These are phyloP conservation scores for Melozone crissalis DNA, from an alignment of 2,113 vertebrate genomes.

Conservation along the genomic window DNA sequence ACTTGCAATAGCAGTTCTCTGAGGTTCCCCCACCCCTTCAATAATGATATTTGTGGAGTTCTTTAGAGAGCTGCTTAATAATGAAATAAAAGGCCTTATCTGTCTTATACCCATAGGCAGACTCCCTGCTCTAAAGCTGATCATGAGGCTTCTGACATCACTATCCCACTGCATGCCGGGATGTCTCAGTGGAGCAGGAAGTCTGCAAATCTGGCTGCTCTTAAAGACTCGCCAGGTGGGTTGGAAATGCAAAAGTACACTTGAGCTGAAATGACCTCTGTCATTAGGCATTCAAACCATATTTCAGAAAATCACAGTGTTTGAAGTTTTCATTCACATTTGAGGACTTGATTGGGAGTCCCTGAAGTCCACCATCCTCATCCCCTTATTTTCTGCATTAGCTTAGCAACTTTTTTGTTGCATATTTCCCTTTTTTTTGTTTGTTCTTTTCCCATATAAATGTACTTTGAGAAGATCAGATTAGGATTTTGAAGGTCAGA, in stretches of 20 bases:
- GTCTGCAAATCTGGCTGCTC: conserved; percentile 70
- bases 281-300: not conserved
- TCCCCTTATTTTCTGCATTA: not conserved
- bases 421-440: not conserved
- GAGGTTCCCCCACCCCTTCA: conserved; percentile 8
- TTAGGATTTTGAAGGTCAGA: not conserved
- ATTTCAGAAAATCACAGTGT: not conserved
- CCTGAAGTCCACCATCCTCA: not conserved
- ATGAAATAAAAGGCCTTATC: conserved; percentile 59
- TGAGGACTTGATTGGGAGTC: not conserved
- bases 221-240: conserved; percentile 65
- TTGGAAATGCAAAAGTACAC: conserved; percentile 57
- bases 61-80: conserved; percentile 63
- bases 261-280: conserved; percentile 62
- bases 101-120: conserved; percentile 68
- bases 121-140: conserved; percentile 68
- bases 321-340: not conserved
- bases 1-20: conserved; percentile 56
- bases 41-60: conserved; percentile 25
- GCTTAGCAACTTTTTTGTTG: not conserved
- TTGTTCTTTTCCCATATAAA: not conserved
- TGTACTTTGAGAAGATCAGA: not conserved
- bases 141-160: conserved; percentile 63
- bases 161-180: conserved; percentile 62
- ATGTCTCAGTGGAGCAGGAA: conserved; percentile 69